Conservation (phyloP, 2,113 vertebrate genomes). For the Dicrurus megarhynchus region DNA sequence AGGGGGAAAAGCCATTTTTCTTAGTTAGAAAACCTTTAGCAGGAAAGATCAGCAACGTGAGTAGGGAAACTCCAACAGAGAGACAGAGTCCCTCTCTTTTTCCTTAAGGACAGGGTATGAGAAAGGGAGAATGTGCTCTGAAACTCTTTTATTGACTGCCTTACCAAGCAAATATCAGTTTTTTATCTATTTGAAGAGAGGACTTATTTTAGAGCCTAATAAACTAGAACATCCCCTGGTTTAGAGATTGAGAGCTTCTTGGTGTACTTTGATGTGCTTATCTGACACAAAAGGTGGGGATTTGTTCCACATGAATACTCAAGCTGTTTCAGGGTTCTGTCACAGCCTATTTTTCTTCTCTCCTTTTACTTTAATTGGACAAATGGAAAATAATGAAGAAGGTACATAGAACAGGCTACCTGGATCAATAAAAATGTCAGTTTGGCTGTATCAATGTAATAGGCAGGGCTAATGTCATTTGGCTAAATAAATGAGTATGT, state of each 20-base stretch:
- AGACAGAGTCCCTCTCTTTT: neutral
- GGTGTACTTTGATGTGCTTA: neutral
- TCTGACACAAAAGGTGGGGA: constrained; percentile 3
- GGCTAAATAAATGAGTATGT: constrained; percentile 8
- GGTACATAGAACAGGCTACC: neutral
- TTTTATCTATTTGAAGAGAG: neutral
- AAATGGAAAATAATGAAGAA: constrained; percentile 46
- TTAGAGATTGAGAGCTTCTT: neutral
- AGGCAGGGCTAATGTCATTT: neutral
- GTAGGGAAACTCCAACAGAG: neutral
- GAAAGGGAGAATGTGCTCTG: neutral
- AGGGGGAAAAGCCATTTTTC: neutral
- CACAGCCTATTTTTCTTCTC: neutral
- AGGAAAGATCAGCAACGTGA: neutral
- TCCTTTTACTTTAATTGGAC: constrained; percentile 1
- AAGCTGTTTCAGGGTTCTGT: neutral
- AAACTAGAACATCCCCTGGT: neutral
- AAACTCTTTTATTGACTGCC: neutral
- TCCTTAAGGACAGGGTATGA: neutral
- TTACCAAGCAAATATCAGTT: neutral
- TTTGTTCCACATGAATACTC: neutral
- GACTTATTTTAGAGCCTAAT: neutral
- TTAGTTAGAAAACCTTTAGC: neutral
- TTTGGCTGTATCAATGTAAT: neutral
- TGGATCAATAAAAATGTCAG: constrained; percentile 26